These are phyloP conservation scores for Poliocrania exsul DNA, from an alignment of 2,797 vertebrate genomes.

Conservation along the genomic window DNA sequence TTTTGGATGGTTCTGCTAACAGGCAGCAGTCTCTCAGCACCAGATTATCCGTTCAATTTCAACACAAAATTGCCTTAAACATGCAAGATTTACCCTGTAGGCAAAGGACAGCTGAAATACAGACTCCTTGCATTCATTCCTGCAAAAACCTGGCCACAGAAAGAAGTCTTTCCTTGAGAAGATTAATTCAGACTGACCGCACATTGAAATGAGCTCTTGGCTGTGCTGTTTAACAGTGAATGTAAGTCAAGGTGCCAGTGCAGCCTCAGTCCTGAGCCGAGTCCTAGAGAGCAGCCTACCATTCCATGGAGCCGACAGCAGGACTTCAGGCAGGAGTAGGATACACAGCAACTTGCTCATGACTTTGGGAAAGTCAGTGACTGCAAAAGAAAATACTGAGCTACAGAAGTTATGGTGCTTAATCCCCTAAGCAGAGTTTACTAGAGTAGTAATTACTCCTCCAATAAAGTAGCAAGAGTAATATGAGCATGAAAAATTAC, in stretches of 20 bases:
- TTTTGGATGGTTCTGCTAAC: not conserved
- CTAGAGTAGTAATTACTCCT: not conserved
- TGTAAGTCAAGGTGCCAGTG: not conserved
- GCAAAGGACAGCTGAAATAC: not conserved
- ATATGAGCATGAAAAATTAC: not conserved
- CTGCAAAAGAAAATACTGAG: not conserved
- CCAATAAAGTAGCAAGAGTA: not conserved
- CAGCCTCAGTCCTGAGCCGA: not conserved
- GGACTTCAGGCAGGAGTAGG: not conserved
- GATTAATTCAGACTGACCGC: not conserved
- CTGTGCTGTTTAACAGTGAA: not conserved
- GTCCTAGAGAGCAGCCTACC: not conserved
- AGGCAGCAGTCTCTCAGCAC: not conserved
- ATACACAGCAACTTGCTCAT: not conserved
- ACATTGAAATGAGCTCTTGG: fast-evolving
- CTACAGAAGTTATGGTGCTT: not conserved
- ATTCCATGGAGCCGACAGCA: not conserved
- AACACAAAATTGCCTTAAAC: not conserved
- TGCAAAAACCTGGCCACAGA: not conserved
- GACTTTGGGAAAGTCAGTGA: not conserved
- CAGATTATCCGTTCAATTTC: not conserved
- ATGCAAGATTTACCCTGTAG: not conserved
- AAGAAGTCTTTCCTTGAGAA: not conserved
- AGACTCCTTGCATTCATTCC: not conserved
- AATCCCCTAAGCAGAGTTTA: not conserved